Evolutionary conservation across 2,888 invertebrate genomes (phyloP).

Genomic region (Phorcus lineatus): DNA sequence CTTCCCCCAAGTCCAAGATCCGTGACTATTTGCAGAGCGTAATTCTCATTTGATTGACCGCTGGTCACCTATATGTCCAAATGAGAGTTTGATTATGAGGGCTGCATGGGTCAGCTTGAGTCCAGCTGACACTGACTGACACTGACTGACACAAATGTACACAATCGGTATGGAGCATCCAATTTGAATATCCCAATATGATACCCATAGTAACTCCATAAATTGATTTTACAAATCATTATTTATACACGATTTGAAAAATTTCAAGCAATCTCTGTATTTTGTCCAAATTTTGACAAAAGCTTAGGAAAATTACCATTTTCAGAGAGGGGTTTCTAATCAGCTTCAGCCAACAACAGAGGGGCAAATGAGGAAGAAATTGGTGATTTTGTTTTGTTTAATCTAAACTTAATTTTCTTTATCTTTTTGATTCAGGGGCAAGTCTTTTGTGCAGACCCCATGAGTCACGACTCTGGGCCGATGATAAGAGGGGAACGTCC

Average conservation of each 20-base stretch:
- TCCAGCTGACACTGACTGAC: background rate
- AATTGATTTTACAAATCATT: too few species aligned
- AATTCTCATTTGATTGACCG: conserved; percentile 19
- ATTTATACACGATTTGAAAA: too few species aligned
- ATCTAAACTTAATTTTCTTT: conserved; percentile 25
- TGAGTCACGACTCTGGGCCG: background rate
- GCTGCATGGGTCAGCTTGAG: background rate
- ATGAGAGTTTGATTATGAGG: conserved; percentile 21
- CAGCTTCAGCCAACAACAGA: background rate
- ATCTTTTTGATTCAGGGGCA: conserved; percentile 11
- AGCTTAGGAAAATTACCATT: too few species aligned
- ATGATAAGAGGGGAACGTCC: conserved; percentile 9
- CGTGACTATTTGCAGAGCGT: conserved; percentile 12
- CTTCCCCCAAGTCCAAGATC: background rate
- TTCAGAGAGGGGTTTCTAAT: too few species aligned
- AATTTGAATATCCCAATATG: too few species aligned
- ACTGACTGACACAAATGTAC: too few species aligned
- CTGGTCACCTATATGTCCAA: conserved; percentile 2
- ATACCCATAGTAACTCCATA: too few species aligned
- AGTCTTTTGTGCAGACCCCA: background rate
- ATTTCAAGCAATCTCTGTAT: too few species aligned
- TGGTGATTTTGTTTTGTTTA: conserved; percentile 18
- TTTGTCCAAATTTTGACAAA: too few species aligned
- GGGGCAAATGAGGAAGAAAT: conserved; percentile 13
- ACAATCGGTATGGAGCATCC: too few species aligned